These are phyloP conservation scores for Elgaria multicarinata DNA, from an alignment of 2,113 vertebrate genomes.

Conservation along the genomic window DNA sequence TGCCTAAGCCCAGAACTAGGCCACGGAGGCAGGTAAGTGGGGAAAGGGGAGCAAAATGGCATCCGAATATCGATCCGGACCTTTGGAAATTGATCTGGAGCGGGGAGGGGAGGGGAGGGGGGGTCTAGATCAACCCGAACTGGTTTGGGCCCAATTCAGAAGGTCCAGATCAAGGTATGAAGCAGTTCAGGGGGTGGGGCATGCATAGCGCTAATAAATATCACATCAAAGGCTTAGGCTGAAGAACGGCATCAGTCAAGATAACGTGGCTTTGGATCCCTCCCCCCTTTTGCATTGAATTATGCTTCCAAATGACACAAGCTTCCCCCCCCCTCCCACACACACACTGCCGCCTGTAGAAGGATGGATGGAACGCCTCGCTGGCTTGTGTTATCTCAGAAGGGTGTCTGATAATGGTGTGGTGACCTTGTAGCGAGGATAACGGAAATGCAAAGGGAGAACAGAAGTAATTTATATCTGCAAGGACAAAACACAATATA, in stretches of 20 bases:
- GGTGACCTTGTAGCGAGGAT: constrained; percentile 32
- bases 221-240: neutral
- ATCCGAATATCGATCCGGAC: too few relatives aligned
- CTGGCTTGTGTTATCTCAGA: constrained; percentile 1
- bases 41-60: too few relatives aligned
- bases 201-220: too few relatives aligned
- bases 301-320: constrained; percentile 1
- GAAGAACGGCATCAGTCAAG: neutral
- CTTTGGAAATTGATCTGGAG: too few relatives aligned
- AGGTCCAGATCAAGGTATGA: too few relatives aligned
- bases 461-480: constrained; percentile 28
- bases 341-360: fast-evolving
- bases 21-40: too few relatives aligned
- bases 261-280: fast-evolving
- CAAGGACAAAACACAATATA: constrained; percentile 48
- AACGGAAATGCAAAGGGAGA: neutral
- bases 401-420: neutral
- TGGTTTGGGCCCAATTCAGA: too few relatives aligned
- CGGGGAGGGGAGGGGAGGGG: too few relatives aligned
- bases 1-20: too few relatives aligned
- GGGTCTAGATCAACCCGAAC: too few relatives aligned
- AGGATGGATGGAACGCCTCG: constrained; percentile 12
- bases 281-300: neutral
- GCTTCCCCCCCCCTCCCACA: fast-evolving
- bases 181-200: too few relatives aligned